phyloP scores from a whole-genome alignment of 2,113 vertebrate genomes.

The Sciurus niger region DNA sequence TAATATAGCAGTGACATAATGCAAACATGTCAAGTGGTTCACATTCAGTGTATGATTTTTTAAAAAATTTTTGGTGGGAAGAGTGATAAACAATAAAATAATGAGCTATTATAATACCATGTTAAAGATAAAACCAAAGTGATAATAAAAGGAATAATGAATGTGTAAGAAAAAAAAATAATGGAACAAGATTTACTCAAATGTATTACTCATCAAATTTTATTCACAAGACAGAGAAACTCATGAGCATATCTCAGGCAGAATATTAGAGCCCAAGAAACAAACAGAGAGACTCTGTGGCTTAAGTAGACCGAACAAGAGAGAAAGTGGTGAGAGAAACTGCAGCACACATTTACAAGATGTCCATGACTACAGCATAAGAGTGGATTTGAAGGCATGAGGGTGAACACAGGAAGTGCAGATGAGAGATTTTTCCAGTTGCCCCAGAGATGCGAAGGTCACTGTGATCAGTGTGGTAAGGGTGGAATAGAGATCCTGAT shows the following conservation, averaged over 20 bases:
- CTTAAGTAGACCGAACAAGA: background rate
- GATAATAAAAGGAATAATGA: background rate
- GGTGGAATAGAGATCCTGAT: background rate
- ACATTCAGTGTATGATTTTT: background rate
- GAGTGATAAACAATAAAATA: background rate
- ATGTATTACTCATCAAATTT: background rate
- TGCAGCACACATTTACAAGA: background rate
- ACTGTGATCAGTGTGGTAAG: background rate
- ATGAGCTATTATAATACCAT: background rate
- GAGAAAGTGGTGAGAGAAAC: background rate
- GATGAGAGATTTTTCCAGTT: background rate
- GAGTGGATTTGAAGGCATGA: background rate
- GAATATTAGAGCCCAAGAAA: background rate
- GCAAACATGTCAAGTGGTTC: background rate
- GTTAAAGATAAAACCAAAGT: background rate
- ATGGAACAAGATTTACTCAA: background rate
- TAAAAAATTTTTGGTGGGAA: background rate
- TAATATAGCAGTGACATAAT: background rate
- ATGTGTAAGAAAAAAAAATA: background rate
- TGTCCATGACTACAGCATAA: background rate
- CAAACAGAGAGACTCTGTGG: background rate
- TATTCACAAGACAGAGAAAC: background rate
- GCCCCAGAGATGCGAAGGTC: background rate
- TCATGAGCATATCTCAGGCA: background rate
- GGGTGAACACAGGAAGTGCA: background rate